Evolutionary conservation across 1,140 invertebrate genomes (phyloP).

Genomic region (Drosophila repleta): DNA sequence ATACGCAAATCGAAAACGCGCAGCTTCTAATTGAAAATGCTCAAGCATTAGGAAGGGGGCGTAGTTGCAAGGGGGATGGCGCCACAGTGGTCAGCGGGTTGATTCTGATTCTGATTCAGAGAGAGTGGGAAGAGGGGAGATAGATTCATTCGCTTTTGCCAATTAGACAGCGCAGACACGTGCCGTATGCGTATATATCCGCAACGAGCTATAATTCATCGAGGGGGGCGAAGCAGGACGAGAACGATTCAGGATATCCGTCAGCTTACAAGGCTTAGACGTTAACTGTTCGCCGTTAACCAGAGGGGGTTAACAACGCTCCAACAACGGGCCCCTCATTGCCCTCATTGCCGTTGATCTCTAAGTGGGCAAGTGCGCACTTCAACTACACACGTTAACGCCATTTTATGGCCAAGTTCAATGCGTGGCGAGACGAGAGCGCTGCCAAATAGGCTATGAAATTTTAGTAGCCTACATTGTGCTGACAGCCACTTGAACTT

Average conservation of each 20-base stretch:
- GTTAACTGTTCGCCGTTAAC: constrained; percentile 65
- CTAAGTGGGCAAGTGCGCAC: constrained; percentile 70
- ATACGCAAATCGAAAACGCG: constrained; percentile 81
- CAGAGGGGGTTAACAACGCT: neutral
- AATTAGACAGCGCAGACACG: constrained; percentile 79
- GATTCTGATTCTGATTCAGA: constrained; percentile 37
- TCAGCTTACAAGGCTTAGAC: constrained; percentile 76
- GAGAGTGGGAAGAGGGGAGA: neutral
- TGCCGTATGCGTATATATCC: constrained; percentile 77
- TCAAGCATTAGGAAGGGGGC: constrained; percentile 35
- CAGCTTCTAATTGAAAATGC: constrained; percentile 79
- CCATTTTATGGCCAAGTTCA: constrained; percentile 54
- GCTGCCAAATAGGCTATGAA: constrained; percentile 71
- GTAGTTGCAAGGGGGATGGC: neutral
- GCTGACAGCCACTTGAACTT: constrained; percentile 75
- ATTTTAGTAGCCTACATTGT: constrained; percentile 75
- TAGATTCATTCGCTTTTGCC: constrained; percentile 75
- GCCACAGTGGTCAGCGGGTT: constrained; percentile 44
- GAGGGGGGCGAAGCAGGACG: constrained; percentile 15
- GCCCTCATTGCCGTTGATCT: constrained; percentile 2
- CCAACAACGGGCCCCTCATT: neutral
- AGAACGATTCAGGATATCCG: constrained; percentile 71
- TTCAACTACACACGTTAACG: constrained; percentile 78
- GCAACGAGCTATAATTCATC: constrained; percentile 70
- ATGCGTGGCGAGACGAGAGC: constrained; percentile 2